Base-by-base conservation (phyloP, 2,888 invertebrate genomes). In the Rhingia rostrata region DNA sequence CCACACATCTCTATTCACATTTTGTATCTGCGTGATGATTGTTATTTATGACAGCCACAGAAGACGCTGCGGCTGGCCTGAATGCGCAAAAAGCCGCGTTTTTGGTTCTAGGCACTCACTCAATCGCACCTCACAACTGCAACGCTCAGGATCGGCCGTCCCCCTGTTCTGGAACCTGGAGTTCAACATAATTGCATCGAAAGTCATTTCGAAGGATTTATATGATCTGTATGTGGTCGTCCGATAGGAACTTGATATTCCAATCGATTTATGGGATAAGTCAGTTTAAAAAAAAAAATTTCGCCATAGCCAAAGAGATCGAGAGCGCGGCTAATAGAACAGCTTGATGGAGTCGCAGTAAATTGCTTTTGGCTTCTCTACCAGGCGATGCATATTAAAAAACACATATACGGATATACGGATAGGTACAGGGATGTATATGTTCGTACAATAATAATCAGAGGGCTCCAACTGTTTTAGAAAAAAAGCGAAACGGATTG, bases 171-270 rank as follows among this genome's bases (percentile, higher is more conserved):
- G 67, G 10, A 72, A 9, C 61, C 78, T 41, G 45, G 33, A 69
- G 73, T 64, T 73, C 66, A 58, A 73, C 78, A 79, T 83, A 83
- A 83, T 83, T 83, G 78, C 78, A 77, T 78, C 58, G 67, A 83
- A 83, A 83, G 83, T 73, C 78, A 83, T 73, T 78, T 37, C 78
- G 56, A 78, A 69, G 73, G 83, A 83, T 83, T 83, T 83, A 83
- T 83, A 73, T 61, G 78, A 73, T 73, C 78, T 58, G 43, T 83
- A 83, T 78, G 83, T 78, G 83, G 83, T 78, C 83, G 67, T 56
- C 73, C 41, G 73, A 56, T 79, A 74, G 63, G 56, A 78, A 83
- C 78, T 78, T 83, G 78, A 83, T 83, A 83, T 83, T 73, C 78
- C 73, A 78, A 78, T 83, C 78, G 83, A 83, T 83, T 78, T 72